A percentile compares a stretch with the other conserved stretches of the same genome.
phyloP scores from a whole-genome alignment of 2,888 invertebrate genomes.

The Scaptomyza caliginosa region DNA sequence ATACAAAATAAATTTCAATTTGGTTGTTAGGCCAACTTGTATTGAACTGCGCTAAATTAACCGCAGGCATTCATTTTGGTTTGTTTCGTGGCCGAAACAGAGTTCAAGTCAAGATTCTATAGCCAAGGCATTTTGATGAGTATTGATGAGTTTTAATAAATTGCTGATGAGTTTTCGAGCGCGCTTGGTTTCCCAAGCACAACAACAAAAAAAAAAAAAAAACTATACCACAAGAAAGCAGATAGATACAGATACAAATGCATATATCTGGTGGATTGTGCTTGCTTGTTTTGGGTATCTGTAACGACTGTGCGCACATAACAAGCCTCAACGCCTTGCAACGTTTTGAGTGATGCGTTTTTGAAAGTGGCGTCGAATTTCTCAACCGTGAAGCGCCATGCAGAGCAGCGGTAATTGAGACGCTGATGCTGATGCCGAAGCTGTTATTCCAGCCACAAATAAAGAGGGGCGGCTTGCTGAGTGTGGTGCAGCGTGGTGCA shows the following conservation, averaged over 20 bases:
- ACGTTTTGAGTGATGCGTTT: constrained; percentile 75
- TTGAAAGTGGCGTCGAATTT: constrained; percentile 79
- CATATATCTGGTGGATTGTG: constrained; percentile 25
- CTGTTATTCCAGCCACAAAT: constrained; percentile 24
- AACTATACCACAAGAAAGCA: background rate
- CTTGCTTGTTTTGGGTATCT: constrained; percentile 49
- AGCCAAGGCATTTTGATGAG: constrained; percentile 73
- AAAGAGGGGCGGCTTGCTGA: constrained; percentile 8
- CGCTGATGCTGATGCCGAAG: constrained; percentile 57
- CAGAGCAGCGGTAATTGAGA: constrained; percentile 74
- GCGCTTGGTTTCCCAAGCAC: constrained; percentile 58
- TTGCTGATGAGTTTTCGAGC: constrained; percentile 76
- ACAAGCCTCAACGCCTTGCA: constrained; percentile 71
- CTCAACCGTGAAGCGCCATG: constrained; percentile 79
- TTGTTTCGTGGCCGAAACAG: constrained; percentile 34
- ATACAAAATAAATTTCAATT: constrained; percentile 69
- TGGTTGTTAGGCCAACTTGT: constrained; percentile 51
- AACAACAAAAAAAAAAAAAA: background rate
- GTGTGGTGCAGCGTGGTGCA: constrained; percentile 21
- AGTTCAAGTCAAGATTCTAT: constrained; percentile 41
- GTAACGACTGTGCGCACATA: constrained; percentile 55
- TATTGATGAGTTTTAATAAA: constrained; percentile 81
- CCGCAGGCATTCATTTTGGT: constrained; percentile 70
- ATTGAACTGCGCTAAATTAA: constrained; percentile 73
- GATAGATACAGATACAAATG: constrained; percentile 20